Base-by-base conservation (phyloP, 2,797 vertebrate species). In the Anguilla pacifica region DNA sequence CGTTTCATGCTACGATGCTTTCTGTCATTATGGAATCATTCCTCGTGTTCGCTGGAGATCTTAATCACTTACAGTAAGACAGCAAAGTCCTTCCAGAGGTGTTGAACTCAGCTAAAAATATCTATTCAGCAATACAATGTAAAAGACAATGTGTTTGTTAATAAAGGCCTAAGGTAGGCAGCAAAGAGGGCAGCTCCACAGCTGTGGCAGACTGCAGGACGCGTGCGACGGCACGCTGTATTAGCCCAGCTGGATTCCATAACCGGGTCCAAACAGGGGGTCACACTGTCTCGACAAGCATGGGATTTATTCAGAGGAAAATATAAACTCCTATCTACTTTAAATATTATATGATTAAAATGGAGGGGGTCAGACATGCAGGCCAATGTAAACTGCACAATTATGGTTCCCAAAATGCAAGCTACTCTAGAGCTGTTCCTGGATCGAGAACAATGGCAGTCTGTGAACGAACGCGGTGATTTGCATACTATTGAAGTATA, bases 341-440 rank as follows among this genome's bases (percentile, higher is more conserved):
- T 93, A 93, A 94, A 94, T 95, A 95, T 93, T 91, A 94, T 92
- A 93, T 95, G 95, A 96, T 96, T 93, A 93, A 93, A 96, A 94
- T 92, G 90, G 93, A 91, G 86, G 81, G 93, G 92, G 91, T 89
- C 92, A 91, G 93, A 95, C 93, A 91, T 94, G 92, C 89, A 90
- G 90, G 90, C 90, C 90, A 89, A 92, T 93, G 88, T 92, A 93
- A 90, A 94, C 93, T 92, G 90, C 91, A 93, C 93, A 94, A 95
- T 95, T 95, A 94, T 89, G 93, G 92, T 92, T 91, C 91, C 91
- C 88, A 91, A 93, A 92, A 94, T 90, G 93, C 86, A 89, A 90
- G 92, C 57, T 61, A 53, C 19, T 67, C 11, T 67, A 28, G 43
- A 85, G 74, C 87, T 89, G 91, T 90, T 93, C 94, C 95, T 95